These are phyloP conservation scores for Lacanobia oleracea DNA, from an alignment of 2,888 invertebrate genomes.

Conservation along the genomic window DNA sequence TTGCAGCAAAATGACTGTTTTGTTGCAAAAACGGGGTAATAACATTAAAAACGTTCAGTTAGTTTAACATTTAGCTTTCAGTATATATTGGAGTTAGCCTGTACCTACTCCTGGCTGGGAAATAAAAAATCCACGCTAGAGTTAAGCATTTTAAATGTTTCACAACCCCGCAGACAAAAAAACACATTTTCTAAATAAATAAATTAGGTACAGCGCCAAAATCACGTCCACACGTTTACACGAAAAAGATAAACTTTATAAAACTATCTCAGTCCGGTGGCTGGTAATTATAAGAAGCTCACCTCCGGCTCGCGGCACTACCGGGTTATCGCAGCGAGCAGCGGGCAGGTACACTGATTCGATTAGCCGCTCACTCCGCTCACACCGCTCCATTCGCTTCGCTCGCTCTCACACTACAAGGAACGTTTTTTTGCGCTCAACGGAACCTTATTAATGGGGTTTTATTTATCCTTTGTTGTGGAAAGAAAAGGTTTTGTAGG, in stretches of 20 bases:
- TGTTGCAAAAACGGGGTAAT: neutral
- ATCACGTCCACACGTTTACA: neutral
- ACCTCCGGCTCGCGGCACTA: constrained; percentile 23
- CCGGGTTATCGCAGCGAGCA: constrained; percentile 43
- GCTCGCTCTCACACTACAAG: constrained; percentile 31
- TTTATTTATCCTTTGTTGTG: constrained; percentile 63
- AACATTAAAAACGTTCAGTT: too few relatives aligned
- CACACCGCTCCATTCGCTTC: constrained; percentile 27
- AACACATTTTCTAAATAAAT: neutral
- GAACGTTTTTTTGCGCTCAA: constrained; percentile 54
- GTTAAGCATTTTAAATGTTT: too few relatives aligned
- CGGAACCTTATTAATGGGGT: constrained; percentile 57
- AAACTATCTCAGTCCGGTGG: constrained; percentile 20
- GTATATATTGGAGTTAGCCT: too few relatives aligned
- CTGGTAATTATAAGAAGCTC: constrained; percentile 52
- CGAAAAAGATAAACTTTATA: neutral
- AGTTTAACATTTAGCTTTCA: too few relatives aligned
- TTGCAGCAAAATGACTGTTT: neutral
- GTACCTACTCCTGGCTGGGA: too few relatives aligned
- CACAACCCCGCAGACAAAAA: too few relatives aligned
- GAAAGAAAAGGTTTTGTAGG: constrained; percentile 41
- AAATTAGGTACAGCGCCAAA: neutral
- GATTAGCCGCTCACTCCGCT: constrained; percentile 57
- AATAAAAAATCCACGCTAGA: too few relatives aligned
- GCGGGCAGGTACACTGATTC: constrained; percentile 60